Evolutionary conservation across 2,888 invertebrate species (phyloP).

Genomic region (Elegia similella): DNA sequence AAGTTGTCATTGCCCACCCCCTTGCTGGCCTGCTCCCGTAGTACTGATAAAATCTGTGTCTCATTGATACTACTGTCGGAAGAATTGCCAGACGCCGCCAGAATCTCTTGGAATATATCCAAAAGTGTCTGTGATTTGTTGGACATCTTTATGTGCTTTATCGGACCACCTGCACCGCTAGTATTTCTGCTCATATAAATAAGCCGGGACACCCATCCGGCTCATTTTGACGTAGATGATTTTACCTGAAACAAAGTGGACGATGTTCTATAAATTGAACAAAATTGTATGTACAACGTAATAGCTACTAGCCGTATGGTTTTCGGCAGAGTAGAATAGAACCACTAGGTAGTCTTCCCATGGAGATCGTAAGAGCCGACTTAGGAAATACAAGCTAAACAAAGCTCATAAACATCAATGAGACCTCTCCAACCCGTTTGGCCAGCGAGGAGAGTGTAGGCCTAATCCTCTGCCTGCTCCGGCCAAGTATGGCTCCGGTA

Average conservation of each 20-base stretch:
- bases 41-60: slow-evolving; percentile 58
- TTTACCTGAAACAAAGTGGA: slow-evolving; percentile 11
- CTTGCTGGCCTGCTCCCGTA: slow-evolving; percentile 58
- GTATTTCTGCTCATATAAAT: slow-evolving; percentile 12
- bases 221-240: neutral
- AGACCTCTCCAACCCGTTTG: no score
- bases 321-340: no score
- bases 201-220: slow-evolving; percentile 2
- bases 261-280: no score
- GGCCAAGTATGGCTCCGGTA: no score
- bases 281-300: no score
- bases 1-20: slow-evolving; percentile 50
- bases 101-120: slow-evolving; percentile 71
- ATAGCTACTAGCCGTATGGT: no score
- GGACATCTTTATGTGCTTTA: slow-evolving; percentile 48
- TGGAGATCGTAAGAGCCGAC: no score
- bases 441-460: no score
- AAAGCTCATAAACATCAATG: no score
- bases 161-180: slow-evolving; percentile 17
- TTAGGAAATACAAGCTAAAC: no score
- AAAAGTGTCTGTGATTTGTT: slow-evolving; percentile 64
- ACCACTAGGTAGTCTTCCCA: no score
- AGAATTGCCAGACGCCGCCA: slow-evolving; percentile 68
- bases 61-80: slow-evolving; percentile 60
- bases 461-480: no score